Percentiles rank a stretch among this genome's conserved stretches.
Evolutionary conservation across 2,113 vertebrate genomes (phyloP).

Genomic region (Todiramphus saurophagus): DNA sequence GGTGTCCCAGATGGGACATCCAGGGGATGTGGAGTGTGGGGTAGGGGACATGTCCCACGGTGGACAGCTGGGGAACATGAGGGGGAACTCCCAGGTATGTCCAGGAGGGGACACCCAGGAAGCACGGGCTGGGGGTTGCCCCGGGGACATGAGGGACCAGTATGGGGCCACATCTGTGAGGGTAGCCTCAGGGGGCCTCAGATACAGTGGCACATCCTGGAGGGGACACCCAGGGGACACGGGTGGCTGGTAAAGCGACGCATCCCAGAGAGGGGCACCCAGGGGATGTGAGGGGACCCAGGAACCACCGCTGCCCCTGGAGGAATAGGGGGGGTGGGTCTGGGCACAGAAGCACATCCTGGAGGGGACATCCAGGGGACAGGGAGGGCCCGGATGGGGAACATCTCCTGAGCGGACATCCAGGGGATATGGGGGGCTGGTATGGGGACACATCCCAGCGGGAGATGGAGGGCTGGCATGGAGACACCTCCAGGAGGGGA

Average conservation of each 20-base stretch:
- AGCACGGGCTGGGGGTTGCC: neutral
- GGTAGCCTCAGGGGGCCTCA: neutral
- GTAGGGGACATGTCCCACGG: neutral
- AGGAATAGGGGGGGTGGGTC: neutral
- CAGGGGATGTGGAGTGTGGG: accelerated
- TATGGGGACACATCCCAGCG: neutral
- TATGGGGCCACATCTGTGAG: neutral
- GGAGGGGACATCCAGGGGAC: neutral
- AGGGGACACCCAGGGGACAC: neutral
- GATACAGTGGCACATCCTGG: neutral
- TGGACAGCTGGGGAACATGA: too few species aligned
- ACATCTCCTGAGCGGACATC: neutral
- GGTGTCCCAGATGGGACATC: neutral
- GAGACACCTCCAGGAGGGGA: neutral
- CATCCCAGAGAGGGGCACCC: neutral
- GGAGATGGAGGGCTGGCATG: neutral
- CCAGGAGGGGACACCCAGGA: neutral
- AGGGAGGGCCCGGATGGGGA: neutral
- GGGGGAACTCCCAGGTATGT: neutral
- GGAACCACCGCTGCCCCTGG: neutral
- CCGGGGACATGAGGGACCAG: neutral
- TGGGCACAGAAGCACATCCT: neutral
- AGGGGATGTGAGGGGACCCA: neutral
- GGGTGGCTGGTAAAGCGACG: neutral
- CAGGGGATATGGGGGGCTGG: neutral